Percentiles rank a stretch among this genome's conserved stretches.
Evolutionary conservation across 2,113 vertebrate species (phyloP).

Genomic region (Paralichthys olivaceus): DNA sequence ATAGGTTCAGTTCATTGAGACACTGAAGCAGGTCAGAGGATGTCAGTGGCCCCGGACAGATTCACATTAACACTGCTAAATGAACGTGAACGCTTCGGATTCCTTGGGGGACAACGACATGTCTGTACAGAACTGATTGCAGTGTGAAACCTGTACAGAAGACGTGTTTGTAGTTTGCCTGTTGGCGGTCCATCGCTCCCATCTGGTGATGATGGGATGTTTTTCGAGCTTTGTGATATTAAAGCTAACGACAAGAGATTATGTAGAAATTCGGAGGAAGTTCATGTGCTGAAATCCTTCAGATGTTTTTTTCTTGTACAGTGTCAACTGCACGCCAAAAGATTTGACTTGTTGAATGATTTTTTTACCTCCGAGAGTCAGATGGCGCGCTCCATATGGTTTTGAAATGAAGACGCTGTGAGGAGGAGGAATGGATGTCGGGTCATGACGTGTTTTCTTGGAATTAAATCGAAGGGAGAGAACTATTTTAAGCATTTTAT

Average conservation of each 20-base stretch:
- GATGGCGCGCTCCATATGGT: no score
- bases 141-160: no score
- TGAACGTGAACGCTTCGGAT: no score
- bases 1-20: no score
- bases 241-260: neutral
- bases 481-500: constrained; percentile 21
- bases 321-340: neutral
- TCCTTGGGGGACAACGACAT: no score
- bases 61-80: no score
- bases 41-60: no score
- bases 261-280: neutral
- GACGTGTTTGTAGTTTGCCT: no score
- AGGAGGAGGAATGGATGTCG: neutral
- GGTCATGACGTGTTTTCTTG: neutral
- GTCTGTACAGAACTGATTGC: no score
- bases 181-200: no score
- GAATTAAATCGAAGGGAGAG: neutral
- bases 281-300: neutral
- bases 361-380: neutral
- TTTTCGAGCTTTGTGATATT: neutral
- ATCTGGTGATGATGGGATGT: no score
- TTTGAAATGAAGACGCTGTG: neutral
- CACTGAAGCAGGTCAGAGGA: no score
- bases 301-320: neutral
- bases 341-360: neutral